Conservation (phyloP, 2,888 invertebrate species). For the Mimas tiliae region DNA sequence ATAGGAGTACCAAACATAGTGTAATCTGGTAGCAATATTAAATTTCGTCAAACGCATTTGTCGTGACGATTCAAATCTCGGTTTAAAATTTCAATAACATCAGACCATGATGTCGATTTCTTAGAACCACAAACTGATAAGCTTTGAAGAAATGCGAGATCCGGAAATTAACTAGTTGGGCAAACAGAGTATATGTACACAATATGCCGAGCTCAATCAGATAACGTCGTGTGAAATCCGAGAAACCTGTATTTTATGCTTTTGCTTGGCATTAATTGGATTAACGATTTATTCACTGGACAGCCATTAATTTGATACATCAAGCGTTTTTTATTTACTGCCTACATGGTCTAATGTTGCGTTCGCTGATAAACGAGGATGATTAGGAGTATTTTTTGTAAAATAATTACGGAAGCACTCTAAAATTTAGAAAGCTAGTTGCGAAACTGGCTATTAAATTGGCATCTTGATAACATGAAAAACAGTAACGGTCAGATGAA, state of each 20-base stretch:
- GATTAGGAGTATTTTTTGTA: not conserved
- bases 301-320: not conserved
- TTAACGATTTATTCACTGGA: slow-evolving; percentile 11
- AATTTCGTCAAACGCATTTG: slow-evolving; percentile 7
- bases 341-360: not conserved
- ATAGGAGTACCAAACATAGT: not conserved
- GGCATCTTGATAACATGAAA: not conserved
- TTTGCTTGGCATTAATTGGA: slow-evolving; percentile 13
- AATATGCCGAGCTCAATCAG: slow-evolving; percentile 44
- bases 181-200: slow-evolving; percentile 44
- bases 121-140: slow-evolving; percentile 52
- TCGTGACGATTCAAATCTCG: slow-evolving; percentile 24
- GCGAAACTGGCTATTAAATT: not conserved
- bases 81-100: slow-evolving; percentile 35
- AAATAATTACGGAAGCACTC: not conserved
- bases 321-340: not conserved
- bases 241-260: slow-evolving; percentile 25
- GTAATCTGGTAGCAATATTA: slow-evolving; percentile 10
- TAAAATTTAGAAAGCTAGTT: slow-evolving; percentile 1
- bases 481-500: not conserved
- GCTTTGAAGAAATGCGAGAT: slow-evolving; percentile 60
- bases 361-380: not conserved
- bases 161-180: slow-evolving; percentile 48
- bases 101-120: slow-evolving; percentile 40
- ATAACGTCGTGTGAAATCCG: slow-evolving; percentile 40